These are phyloP conservation scores for Pseudochromis fuscus DNA, from an alignment of 2,797 vertebrate species.

Conservation along the genomic window DNA sequence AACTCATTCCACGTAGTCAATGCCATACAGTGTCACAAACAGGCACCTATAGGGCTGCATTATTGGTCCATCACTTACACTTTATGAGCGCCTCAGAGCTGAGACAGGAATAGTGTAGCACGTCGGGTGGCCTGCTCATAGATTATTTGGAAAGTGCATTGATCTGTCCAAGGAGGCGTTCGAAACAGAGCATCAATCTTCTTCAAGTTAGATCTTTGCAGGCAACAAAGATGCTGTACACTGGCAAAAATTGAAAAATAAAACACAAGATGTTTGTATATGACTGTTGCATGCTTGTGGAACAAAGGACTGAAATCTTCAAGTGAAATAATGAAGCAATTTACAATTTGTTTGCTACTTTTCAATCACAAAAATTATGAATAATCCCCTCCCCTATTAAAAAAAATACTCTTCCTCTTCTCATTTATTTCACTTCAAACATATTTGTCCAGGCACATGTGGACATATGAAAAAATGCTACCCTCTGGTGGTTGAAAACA, in stretches of 20 bases:
- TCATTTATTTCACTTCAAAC: not conserved
- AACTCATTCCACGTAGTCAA: conserved; percentile 67
- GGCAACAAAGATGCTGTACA: conserved; percentile 4
- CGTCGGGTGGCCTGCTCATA: conserved; percentile 55
- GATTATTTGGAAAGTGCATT: conserved; percentile 76
- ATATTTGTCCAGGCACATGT: not conserved
- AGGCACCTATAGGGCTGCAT: conserved; percentile 45
- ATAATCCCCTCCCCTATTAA: not conserved
- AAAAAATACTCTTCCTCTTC: not conserved
- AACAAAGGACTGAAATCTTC: not conserved
- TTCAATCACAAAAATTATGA: not conserved
- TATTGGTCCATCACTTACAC: conserved; percentile 80
- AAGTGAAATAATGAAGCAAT: not conserved
- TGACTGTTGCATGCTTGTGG: not conserved
- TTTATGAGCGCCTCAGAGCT: conserved; percentile 73
- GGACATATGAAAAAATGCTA: conserved; percentile 56
- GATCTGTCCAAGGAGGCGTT: conserved; percentile 56
- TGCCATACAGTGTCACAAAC: conserved; percentile 34
- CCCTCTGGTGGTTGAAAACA: conserved; percentile 64
- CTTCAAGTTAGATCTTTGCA: conserved; percentile 30
- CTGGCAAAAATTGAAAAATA: not conserved
- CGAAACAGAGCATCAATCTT: conserved; percentile 60
- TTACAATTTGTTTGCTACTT: no score
- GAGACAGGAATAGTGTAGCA: conserved; percentile 37
- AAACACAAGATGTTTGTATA: not conserved